phyloP scores from a whole-genome alignment of 2,113 vertebrate genomes.

The Nestor notabilis region DNA sequence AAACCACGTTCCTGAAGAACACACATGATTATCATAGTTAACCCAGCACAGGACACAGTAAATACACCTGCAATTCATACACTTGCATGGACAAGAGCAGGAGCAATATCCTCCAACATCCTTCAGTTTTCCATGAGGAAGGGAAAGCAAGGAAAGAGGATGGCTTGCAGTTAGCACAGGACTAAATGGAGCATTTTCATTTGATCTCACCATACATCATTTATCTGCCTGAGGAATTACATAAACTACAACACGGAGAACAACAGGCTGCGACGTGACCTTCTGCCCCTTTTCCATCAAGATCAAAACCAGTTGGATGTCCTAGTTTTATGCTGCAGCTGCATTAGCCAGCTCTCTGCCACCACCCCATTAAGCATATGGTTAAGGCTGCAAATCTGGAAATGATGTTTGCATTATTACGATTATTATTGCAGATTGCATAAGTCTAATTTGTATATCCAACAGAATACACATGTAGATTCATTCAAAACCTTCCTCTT shows the following conservation, averaged over 20 bases:
- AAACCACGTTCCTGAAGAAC: background rate
- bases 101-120: background rate
- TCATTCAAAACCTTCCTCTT: background rate
- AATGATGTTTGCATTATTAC: background rate
- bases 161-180: background rate
- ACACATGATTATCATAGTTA: rapidly evolving
- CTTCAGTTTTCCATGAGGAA: background rate
- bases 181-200: background rate
- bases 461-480: background rate
- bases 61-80: background rate
- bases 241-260: background rate
- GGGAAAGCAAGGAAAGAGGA: background rate
- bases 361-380: background rate
- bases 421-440: constrained; percentile 6
- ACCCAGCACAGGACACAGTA: background rate
- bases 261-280: background rate
- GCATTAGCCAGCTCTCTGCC: background rate
- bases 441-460: constrained; percentile 26
- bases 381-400: constrained; percentile 13
- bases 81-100: background rate
- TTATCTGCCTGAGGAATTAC: background rate
- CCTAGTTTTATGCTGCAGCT: background rate
- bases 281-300: background rate
- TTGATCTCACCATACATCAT: background rate
- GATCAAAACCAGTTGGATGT: constrained; percentile 48